Percentiles rank a stretch among this genome's conserved stretches.
Evolutionary conservation across 1,140 invertebrate genomes (phyloP).

Genomic region (Orius insidiosus): DNA sequence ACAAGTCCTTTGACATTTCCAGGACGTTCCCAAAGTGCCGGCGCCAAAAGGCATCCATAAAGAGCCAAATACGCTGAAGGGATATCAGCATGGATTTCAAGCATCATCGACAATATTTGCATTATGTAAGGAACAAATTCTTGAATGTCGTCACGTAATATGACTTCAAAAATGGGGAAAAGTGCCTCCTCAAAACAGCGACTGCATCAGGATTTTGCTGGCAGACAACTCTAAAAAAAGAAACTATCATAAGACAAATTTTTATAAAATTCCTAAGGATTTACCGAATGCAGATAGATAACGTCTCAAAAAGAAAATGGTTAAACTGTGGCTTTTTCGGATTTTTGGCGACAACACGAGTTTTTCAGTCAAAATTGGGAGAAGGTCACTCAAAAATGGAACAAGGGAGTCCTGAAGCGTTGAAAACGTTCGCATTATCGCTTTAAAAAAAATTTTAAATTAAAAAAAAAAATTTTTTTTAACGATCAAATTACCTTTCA

Average conservation of each 20-base stretch:
- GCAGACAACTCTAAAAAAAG: conserved; percentile 56
- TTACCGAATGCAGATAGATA: conserved; percentile 71
- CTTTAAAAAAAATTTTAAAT: conserved; percentile 29
- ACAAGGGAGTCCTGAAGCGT: conserved; percentile 65
- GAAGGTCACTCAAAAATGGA: conserved; percentile 54
- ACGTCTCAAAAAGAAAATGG: conserved; percentile 90
- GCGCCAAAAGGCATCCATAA: conserved; percentile 72
- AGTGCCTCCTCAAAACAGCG: conserved; percentile 76
- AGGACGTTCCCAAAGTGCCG: conserved; percentile 77
- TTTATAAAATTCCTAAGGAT: no score
- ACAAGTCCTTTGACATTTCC: conserved; percentile 86
- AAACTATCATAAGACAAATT: conserved; percentile 12
- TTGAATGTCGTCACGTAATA: conserved; percentile 72
- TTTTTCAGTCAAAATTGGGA: conserved; percentile 73
- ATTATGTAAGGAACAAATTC: conserved; percentile 97
- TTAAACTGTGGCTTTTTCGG: conserved; percentile 94
- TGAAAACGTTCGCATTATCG: conserved; percentile 76
- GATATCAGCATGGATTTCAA: conserved; percentile 62
- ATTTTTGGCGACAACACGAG: conserved; percentile 76
- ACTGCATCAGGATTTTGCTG: conserved; percentile 61
- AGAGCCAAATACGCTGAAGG: conserved; percentile 74
- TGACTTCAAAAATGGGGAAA: conserved; percentile 84
- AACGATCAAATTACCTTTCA: conserved; percentile 54
- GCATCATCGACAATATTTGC: conserved; percentile 81
- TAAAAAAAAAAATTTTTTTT: conserved; percentile 6